Evolutionary conservation across 2,888 invertebrate species (phyloP).

Genomic region (Dugesia japonica): DNA sequence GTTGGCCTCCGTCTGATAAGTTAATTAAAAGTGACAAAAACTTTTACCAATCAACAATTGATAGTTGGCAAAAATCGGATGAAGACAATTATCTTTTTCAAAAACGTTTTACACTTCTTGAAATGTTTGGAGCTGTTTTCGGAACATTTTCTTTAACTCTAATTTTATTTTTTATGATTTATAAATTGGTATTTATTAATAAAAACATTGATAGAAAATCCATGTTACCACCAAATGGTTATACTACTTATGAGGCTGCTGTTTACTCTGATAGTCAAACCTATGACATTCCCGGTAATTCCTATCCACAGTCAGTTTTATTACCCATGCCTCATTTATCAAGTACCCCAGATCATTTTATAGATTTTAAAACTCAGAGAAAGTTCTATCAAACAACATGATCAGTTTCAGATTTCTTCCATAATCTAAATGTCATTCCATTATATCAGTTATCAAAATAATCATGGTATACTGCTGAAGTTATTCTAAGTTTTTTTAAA

Average conservation of each 20-base stretch:
- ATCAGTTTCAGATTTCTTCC: neutral
- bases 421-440: neutral
- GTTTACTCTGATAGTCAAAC: neutral
- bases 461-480: neutral
- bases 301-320: neutral
- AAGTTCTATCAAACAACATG: neutral
- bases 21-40: neutral
- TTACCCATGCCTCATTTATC: neutral
- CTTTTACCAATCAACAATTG: neutral
- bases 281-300: neutral
- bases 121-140: neutral
- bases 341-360: neutral
- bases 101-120: neutral
- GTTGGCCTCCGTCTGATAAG: neutral
- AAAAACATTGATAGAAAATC: neutral
- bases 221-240: neutral
- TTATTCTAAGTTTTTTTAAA: neutral
- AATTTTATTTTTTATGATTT: neutral
- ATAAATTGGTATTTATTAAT: neutral
- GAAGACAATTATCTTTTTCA: neutral
- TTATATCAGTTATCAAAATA: neutral
- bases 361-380: neutral
- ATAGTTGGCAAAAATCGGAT: neutral
- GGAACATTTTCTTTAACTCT: neutral
- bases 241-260: neutral